phyloP scores from a whole-genome alignment of 2,888 invertebrate genomes.

The Cylindroiulus punctatus region DNA sequence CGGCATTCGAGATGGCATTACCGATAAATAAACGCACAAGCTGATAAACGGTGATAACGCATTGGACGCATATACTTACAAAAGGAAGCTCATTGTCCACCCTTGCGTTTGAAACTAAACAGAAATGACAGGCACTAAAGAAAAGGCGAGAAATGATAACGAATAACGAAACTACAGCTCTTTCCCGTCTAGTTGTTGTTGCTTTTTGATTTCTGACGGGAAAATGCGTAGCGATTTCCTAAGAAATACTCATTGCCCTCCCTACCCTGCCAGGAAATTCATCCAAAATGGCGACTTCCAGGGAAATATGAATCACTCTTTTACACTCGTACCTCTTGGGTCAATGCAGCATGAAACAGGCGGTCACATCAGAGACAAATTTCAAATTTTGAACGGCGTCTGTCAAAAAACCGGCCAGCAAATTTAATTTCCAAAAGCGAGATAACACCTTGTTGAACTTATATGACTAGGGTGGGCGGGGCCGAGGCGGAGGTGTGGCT shows the following conservation, averaged over 20 bases:
- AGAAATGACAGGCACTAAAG: slow-evolving; percentile 34
- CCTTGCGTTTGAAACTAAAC: background rate
- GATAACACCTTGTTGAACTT: background rate
- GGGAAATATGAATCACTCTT: background rate
- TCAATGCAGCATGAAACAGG: background rate
- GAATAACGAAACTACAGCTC: background rate
- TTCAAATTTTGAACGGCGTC: background rate
- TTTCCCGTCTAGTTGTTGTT: background rate
- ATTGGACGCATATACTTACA: slow-evolving; percentile 59
- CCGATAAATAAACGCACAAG: background rate
- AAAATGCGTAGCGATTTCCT: background rate
- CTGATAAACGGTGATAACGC: background rate
- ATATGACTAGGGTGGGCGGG: background rate
- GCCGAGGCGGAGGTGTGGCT: background rate
- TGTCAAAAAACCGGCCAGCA: background rate
- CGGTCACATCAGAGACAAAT: background rate
- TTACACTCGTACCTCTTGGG: background rate
- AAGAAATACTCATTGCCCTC: background rate
- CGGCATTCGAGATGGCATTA: slow-evolving; percentile 14
- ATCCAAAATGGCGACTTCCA: slow-evolving; percentile 28
- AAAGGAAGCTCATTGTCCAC: slow-evolving; percentile 60
- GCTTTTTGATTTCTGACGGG: background rate
- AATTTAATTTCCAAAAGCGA: background rate
- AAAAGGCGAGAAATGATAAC: background rate
- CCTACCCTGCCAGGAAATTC: background rate